These are phyloP conservation scores for Andrena trimmerana DNA, from an alignment of 2,888 invertebrate genomes.

Conservation along the genomic window DNA sequence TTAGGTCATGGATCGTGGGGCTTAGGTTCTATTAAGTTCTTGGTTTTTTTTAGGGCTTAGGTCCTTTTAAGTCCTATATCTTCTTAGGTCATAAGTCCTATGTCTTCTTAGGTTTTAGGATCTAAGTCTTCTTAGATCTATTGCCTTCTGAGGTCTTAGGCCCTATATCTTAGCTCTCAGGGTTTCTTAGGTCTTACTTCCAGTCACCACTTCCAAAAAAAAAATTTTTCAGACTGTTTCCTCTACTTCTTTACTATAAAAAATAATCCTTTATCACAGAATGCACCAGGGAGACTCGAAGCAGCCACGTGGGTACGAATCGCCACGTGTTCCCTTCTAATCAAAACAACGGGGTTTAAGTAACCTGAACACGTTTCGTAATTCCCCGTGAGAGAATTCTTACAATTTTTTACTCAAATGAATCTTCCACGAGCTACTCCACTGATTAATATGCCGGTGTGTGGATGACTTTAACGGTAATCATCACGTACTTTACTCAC, in stretches of 20 bases:
- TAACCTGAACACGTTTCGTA: background rate
- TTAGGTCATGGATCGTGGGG: no score
- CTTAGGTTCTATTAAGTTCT: no score
- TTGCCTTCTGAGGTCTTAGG: no score
- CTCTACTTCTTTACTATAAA: background rate
- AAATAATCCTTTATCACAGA: background rate
- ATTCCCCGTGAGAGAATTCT: background rate
- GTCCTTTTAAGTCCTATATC: no score
- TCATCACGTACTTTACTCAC: slow-evolving; percentile 33
- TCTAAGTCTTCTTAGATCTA: no score
- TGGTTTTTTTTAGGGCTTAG: no score
- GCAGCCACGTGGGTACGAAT: background rate
- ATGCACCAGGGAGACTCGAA: background rate
- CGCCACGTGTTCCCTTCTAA: slow-evolving; percentile 7
- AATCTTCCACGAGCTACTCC: background rate
- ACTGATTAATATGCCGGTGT: background rate
- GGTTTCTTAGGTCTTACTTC: no score
- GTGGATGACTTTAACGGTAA: slow-evolving; percentile 30
- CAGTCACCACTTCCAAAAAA: no score
- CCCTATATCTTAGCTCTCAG: no score
- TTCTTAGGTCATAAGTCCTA: no score
- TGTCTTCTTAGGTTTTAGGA: no score
- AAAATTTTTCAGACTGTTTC: background rate
- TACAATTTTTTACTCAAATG: background rate
- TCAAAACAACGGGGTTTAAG: slow-evolving; percentile 12